Conservation (phyloP, 2,888 invertebrate genomes). For the Meganola albula region DNA sequence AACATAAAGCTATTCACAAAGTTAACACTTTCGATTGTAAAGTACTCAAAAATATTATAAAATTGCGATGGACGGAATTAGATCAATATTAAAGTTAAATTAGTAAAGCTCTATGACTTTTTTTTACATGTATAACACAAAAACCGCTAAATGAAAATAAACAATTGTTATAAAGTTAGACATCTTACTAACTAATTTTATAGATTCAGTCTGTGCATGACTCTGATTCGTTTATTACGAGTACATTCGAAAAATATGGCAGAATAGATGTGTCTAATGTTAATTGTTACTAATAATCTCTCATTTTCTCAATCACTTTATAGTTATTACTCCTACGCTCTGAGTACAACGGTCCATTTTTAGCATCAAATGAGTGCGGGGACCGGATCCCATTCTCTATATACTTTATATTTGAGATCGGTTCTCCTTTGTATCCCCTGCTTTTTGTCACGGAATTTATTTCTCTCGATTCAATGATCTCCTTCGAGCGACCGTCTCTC, state of each 20-base stretch:
- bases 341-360: conserved; percentile 57
- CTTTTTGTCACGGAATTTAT: conserved; percentile 84
- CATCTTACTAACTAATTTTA: conserved; percentile 51
- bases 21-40: conserved; percentile 36
- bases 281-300: conserved; percentile 60
- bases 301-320: conserved; percentile 65
- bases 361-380: conserved; percentile 52
- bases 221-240: conserved; percentile 53
- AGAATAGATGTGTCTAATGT: conserved; percentile 35
- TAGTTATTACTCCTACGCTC: conserved; percentile 69
- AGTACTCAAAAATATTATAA: conserved; percentile 32
- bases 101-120: conserved; percentile 75
- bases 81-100: conserved; percentile 53
- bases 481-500: conserved; percentile 79
- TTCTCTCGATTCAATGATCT: conserved; percentile 84
- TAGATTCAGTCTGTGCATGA: conserved; percentile 65
- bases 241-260: conserved; percentile 55
- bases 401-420: conserved; percentile 67
- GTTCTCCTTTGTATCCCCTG: conserved; percentile 74
- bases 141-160: conserved; percentile 36
- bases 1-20: conserved; percentile 49
- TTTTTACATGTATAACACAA: conserved; percentile 22
- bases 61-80: conserved; percentile 55
- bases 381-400: conserved; percentile 72
- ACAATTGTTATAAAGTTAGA: conserved; percentile 49